Base-by-base conservation (phyloP, 2,113 vertebrate genomes). In the Cyanoramphus novaezelandiae region DNA sequence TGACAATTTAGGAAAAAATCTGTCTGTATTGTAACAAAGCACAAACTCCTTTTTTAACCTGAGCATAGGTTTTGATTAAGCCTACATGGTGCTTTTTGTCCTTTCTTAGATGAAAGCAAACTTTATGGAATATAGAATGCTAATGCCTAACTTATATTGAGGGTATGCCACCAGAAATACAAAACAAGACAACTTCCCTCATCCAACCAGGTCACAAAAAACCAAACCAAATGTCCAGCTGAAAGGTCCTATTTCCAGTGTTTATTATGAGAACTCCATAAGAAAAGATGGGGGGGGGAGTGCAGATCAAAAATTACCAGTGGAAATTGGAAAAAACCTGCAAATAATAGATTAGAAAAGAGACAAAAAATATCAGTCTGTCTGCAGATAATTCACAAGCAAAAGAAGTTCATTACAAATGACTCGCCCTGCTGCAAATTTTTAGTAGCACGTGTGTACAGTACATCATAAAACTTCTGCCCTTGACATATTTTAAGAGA, bases 321-420 rank as follows among this genome's bases (percentile, higher is more conserved):
- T 76, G 50, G 75, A 94, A 94, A 93, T 47, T 59, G 33, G 18
- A 95, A 92, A 83, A 53, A 77, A 93, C 74, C 37, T 74, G 27
- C n/a, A 94, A 80, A 86, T 88, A 90, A 83, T 93, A 95, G 71
- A 88, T 88, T n/a, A 41, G 9, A 47, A 17, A 13, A 44, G 10
- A 35, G 12, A 8, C 2, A 2, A 25, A 62, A 62, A 65, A 43
- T 46, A 68, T 37, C 62, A 19, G 18, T 88, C 68, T 93, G 75
- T 90, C 93, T 82, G 39, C 86, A 93, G 96, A 92, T 92, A 86
- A 94, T 92, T 96, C 88, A 92, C 68, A 78, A 81, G 39, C 78
- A 65, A 93, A 97, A 93, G 93, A 83, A 88, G 82, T 90, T 93
- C 60, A 60, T 93, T 95, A 93, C 79, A 94, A 90, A 90, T 90